Percentiles rank a stretch among this genome's conserved stretches.
phyloP scores from a whole-genome alignment of 2,888 invertebrate species.

The Ichneumon xanthorius region DNA sequence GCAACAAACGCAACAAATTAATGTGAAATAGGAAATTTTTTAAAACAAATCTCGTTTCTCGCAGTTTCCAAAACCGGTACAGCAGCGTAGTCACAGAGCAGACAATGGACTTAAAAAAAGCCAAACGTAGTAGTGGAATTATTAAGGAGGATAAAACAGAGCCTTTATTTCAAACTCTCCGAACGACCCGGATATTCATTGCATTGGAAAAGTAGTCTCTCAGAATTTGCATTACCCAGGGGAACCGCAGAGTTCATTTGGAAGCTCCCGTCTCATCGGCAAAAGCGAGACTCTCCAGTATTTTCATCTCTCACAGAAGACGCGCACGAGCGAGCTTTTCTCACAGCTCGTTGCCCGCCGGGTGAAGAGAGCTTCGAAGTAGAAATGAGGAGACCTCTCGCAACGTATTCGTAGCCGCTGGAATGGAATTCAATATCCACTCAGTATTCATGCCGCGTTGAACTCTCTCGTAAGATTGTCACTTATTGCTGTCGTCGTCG shows the following conservation, averaged over 20 bases:
- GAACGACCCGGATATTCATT: constrained; percentile 18
- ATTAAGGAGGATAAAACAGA: neutral
- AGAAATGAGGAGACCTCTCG: constrained; percentile 30
- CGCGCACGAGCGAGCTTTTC: neutral
- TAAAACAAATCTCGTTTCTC: neutral
- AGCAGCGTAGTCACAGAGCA: neutral
- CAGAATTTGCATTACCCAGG: neutral
- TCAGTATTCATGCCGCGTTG: constrained; percentile 60
- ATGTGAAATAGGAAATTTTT: neutral
- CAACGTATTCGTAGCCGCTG: constrained; percentile 19
- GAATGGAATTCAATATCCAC: constrained; percentile 53
- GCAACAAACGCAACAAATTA: too few relatives aligned
- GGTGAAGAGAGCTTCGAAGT: constrained; percentile 4
- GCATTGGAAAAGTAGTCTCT: neutral
- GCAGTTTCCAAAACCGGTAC: neutral
- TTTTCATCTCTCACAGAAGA: neutral
- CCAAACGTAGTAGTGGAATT: neutral
- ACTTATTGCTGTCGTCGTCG: constrained; percentile 22
- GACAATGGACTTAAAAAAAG: neutral
- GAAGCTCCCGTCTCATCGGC: neutral
- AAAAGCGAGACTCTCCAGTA: neutral
- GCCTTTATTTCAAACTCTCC: neutral
- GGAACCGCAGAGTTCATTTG: neutral
- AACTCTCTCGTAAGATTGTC: constrained; percentile 39
- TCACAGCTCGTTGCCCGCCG: constrained; percentile 3